phyloP scores from a whole-genome alignment of 2,113 vertebrate genomes.

The Apodemus sylvaticus region DNA sequence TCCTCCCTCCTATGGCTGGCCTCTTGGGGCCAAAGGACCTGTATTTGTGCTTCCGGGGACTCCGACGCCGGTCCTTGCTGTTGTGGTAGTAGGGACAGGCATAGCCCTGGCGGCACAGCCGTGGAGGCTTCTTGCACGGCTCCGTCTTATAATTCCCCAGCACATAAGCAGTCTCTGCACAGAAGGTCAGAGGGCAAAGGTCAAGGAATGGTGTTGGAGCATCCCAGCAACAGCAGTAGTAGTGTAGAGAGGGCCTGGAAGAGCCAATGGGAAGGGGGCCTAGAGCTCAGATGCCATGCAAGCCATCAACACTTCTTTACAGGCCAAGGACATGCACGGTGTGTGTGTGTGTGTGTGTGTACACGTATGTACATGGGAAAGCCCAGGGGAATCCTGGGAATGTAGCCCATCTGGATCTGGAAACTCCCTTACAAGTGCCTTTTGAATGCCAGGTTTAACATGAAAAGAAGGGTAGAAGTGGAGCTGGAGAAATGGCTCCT shows the following conservation, averaged over 20 bases:
- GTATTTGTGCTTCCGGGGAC: slow-evolving; percentile 98
- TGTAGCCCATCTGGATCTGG: neutral
- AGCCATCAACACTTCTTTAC: neutral
- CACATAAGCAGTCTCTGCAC: slow-evolving; percentile 94
- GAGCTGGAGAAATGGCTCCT: neutral
- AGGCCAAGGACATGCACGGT: neutral
- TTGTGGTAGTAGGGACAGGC: slow-evolving; percentile 99
- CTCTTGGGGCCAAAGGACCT: slow-evolving; percentile 86
- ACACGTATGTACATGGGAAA: neutral
- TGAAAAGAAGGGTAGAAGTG: neutral
- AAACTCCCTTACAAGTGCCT: neutral
- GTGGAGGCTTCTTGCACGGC: slow-evolving; percentile 97
- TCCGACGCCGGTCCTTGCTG: slow-evolving; percentile 98
- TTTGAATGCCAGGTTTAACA: neutral
- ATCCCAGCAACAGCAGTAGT: neutral
- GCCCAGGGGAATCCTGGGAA: neutral
- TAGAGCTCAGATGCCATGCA: neutral
- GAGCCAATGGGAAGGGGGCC: neutral
- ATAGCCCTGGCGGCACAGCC: slow-evolving; percentile 98
- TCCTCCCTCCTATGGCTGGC: slow-evolving; percentile 24
- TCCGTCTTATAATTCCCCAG: slow-evolving; percentile 99
- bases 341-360: too few species aligned
- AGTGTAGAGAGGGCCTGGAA: neutral
- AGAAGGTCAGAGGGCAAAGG: slow-evolving; percentile 60
- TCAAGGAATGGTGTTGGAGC: slow-evolving; percentile 10